Conservation (phyloP, 1,140 invertebrate genomes). For the Leptopilina clavipes region DNA sequence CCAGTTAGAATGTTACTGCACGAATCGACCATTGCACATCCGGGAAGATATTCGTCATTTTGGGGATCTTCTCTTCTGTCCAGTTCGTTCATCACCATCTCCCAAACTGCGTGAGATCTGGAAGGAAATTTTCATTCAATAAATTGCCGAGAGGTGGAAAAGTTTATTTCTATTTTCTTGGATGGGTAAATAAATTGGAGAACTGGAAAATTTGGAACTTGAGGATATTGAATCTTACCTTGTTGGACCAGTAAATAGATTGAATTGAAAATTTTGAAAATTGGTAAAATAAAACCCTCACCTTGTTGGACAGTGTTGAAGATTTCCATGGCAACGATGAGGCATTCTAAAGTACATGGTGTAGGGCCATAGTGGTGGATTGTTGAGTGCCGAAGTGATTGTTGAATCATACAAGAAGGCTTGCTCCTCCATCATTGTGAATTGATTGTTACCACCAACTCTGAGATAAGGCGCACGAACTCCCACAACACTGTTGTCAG, state of each 20-base stretch:
- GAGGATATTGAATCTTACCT: too few relatives aligned
- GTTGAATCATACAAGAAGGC: conserved; percentile 97
- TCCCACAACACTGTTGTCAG: conserved; percentile 95
- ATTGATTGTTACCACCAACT: conserved; percentile 97
- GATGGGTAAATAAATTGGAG: too few relatives aligned
- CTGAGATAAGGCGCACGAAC: conserved; percentile 93
- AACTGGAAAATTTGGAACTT: too few relatives aligned
- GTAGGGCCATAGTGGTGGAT: conserved; percentile 96
- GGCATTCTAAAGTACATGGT: conserved; percentile 99
- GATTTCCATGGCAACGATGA: conserved; percentile 93
- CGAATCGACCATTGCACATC: conserved; percentile 97
- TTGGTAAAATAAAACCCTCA: conserved; percentile 63
- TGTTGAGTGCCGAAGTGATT: conserved; percentile 93
- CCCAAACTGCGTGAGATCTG: conserved; percentile 91
- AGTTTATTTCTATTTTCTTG: background rate
- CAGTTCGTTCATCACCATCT: conserved; percentile 98
- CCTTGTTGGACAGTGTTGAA: conserved; percentile 93
- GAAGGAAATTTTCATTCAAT: too few relatives aligned
- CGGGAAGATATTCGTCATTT: conserved; percentile 93
- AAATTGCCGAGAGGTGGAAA: conserved; percentile 6
- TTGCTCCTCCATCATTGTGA: conserved; percentile 98
- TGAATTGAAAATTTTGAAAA: too few relatives aligned
- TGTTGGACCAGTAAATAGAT: too few relatives aligned
- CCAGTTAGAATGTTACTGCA: conserved; percentile 95
- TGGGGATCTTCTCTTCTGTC: conserved; percentile 93